Conservation (phyloP, 2,113 vertebrate species). For the Callithrix jacchus region DNA sequence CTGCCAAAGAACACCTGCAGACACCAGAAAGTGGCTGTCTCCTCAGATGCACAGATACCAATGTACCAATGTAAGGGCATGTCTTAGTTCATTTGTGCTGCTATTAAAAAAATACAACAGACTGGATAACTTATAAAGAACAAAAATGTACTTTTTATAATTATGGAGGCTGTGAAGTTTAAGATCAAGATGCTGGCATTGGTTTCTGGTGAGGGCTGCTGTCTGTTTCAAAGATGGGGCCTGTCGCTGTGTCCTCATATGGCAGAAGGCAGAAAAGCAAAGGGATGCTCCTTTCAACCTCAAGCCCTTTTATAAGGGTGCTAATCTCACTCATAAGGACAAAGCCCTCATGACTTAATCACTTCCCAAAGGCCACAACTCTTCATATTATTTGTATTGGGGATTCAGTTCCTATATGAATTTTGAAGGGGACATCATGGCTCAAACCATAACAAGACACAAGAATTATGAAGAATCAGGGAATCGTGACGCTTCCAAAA, state of each 20-base stretch:
- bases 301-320: not conserved
- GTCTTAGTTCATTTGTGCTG: not conserved
- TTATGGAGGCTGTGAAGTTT: not conserved
- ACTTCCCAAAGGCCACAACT: not conserved
- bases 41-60: not conserved
- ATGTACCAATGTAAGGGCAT: not conserved
- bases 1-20: not conserved
- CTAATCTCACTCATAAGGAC: not conserved
- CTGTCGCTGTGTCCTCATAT: not conserved
- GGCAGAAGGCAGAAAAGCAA: not conserved
- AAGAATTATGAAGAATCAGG: not conserved
- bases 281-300: not conserved
- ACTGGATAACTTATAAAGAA: not conserved
- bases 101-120: not conserved
- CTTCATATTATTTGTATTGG: not conserved
- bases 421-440: not conserved
- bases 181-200: not conserved
- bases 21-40: not conserved
- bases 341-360: not conserved
- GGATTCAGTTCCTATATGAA: not conserved
- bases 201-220: not conserved
- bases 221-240: not conserved
- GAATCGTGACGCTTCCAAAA: not conserved
- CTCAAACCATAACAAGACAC: not conserved
- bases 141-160: not conserved